These are phyloP conservation scores for Drosophila dunni DNA, from an alignment of 1,140 invertebrate species.

Conservation along the genomic window DNA sequence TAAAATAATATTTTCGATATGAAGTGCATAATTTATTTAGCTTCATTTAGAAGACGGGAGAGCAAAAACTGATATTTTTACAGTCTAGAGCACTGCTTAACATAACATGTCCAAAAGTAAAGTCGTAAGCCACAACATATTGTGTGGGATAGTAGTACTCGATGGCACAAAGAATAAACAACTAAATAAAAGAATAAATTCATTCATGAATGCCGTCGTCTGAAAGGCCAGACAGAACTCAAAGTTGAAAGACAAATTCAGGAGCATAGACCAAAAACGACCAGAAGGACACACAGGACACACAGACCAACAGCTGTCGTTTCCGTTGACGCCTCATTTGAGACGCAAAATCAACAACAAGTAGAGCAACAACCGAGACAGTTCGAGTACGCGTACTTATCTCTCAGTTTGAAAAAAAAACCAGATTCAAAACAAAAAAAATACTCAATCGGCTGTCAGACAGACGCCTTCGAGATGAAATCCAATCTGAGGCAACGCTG, in stretches of 20 bases:
- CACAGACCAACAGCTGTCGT: slow-evolving; percentile 22
- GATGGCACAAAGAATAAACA: neutral
- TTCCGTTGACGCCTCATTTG: slow-evolving; percentile 36
- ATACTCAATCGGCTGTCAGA: slow-evolving; percentile 39
- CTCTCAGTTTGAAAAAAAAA: slow-evolving; percentile 23
- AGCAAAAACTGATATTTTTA: neutral
- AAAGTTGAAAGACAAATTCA: slow-evolving; percentile 9
- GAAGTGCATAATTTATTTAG: too few species aligned
- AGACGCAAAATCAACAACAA: slow-evolving; percentile 10
- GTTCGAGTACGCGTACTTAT: slow-evolving; percentile 24
- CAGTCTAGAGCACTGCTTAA: neutral
- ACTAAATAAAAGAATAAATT: slow-evolving; percentile 9
- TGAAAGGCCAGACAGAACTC: slow-evolving; percentile 15
- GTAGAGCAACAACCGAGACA: neutral
- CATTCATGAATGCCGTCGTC: slow-evolving; percentile 1
- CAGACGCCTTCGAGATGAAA: slow-evolving; percentile 20
- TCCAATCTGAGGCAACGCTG: slow-evolving; percentile 40
- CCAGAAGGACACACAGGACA: neutral
- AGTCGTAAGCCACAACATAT: neutral
- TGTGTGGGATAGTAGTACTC: too few species aligned
- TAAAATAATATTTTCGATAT: too few species aligned
- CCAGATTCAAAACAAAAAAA: slow-evolving; percentile 24
- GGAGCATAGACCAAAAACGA: slow-evolving; percentile 10
- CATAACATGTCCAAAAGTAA: neutral
- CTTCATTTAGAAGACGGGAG: too few species aligned